Conservation (phyloP, 2,113 vertebrate genomes). For the Coryphaenoides rupestris region DNA sequence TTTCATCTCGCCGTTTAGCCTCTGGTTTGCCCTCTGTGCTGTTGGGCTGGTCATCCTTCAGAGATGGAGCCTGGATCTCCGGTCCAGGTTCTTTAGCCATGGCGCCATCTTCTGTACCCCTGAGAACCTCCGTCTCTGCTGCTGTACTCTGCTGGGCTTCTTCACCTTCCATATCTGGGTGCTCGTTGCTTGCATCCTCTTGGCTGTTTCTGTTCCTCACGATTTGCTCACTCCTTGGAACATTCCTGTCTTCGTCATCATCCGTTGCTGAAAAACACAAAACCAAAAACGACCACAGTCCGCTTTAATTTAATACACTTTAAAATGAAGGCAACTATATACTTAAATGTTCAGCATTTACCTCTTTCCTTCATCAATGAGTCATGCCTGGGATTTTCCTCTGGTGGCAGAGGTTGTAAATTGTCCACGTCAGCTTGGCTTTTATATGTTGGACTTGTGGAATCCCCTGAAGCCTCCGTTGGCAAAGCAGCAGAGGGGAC, state of each 20-base stretch:
- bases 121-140: constrained; percentile 27
- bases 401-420: constrained; percentile 20
- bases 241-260: constrained; percentile 16
- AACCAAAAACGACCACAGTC: constrained; percentile 7
- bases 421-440: constrained; percentile 25
- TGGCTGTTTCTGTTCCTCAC: constrained; percentile 21
- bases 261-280: constrained; percentile 21
- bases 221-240: constrained; percentile 13
- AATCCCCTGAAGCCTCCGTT: constrained; percentile 28
- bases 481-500: constrained; percentile 14
- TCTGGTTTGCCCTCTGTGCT: constrained; percentile 11
- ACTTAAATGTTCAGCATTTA: constrained; percentile 15
- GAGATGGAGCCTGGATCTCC: constrained; percentile 19
- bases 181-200: constrained; percentile 7
- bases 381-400: constrained; percentile 19
- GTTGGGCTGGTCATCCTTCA: constrained; percentile 17
- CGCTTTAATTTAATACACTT: neutral
- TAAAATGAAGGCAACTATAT: neutral
- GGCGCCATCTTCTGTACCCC: constrained; percentile 24
- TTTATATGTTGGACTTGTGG: constrained; percentile 28
- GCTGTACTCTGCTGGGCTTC: constrained; percentile 12
- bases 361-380: constrained; percentile 24
- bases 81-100: constrained; percentile 7
- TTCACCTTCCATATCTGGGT: constrained; percentile 22
- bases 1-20: constrained; percentile 42